phyloP scores from a whole-genome alignment of 2,113 vertebrate genomes.

The Asarcornis scutulata region DNA sequence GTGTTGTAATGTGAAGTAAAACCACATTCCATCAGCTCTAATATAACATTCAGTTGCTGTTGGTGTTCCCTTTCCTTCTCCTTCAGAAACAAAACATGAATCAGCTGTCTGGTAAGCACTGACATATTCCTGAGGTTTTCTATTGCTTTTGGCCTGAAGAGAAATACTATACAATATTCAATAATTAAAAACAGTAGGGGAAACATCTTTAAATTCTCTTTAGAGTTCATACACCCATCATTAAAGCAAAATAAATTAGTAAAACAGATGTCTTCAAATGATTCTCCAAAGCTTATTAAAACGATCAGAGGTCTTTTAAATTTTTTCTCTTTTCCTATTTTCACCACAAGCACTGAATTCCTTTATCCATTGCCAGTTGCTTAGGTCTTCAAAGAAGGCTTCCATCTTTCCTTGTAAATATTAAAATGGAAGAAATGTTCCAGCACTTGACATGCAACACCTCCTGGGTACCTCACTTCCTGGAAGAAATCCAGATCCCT shows the following conservation, averaged over 20 bases:
- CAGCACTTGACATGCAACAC: neutral
- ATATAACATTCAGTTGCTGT: neutral
- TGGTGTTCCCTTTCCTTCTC: neutral
- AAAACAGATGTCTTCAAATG: slow-evolving; percentile 27
- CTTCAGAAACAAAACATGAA: slow-evolving; percentile 12
- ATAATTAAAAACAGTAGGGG: slow-evolving; percentile 1
- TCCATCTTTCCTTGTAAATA: neutral
- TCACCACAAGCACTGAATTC: neutral
- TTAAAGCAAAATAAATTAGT: slow-evolving; percentile 23
- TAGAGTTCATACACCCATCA: neutral
- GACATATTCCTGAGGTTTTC: neutral
- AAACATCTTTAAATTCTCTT: slow-evolving; percentile 10
- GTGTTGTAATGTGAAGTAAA: neutral
- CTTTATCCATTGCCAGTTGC: neutral
- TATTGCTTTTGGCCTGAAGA: slow-evolving; percentile 18
- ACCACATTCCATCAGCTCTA: neutral
- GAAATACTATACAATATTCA: neutral
- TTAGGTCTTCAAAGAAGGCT: neutral
- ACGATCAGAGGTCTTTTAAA: neutral
- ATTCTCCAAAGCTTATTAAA: neutral
- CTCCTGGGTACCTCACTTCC: neutral
- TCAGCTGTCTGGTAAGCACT: neutral
- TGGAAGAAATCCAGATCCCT: neutral
- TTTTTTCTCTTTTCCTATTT: neutral
- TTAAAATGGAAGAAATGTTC: neutral